Base-by-base conservation (phyloP, 2,113 vertebrate species). In the Myodes glareolus region DNA sequence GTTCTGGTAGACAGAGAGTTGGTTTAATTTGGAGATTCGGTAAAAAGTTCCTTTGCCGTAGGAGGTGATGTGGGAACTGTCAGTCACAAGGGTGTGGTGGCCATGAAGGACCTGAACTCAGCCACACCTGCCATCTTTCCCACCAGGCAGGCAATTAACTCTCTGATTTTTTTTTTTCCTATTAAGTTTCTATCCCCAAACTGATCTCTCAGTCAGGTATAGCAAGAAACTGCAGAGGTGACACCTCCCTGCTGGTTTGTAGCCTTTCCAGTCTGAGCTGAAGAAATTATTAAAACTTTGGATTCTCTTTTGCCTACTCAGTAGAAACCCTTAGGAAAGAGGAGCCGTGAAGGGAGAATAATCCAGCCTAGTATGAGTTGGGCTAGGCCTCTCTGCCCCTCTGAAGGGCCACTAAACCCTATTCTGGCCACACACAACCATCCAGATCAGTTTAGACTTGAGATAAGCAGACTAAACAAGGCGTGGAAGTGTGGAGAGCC, bases 401-500 rank as follows among this genome's bases (percentile, higher is more conserved):
- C 45, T 55, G 47, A 93, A 92, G 93, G 80, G 42, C 70, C 42
- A 7, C 70, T 50, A 58, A 84, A 82, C 81, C 85, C 90, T 61
- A 39, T 88, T 87, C 63, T 89, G 90, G 52, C 73, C 65, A 36
- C 81, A 96, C 89, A 90, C 93, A 96, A 3, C 70, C 88, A 70
- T 89, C 61, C 77, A 77, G 33, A 92, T 93, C 87, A 68, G 65
- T 80, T 89, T 89, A 93, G 78, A 80, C 78, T 89, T 73, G 90
- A 96, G 86, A 84, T 85, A 67, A 68, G 76, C 88, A 75, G 72
- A 97, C 96, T 92, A 94, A 96, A 96, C 92, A 93, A 88, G 92
- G 82, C 80, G 1, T 0, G 16, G 52, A 42, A 63, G 82, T 21
- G 85, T 10, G 5, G 33, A 50, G 87, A 89, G 50, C 27, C n/a